A percentile compares a stretch with the other conserved stretches of the same genome.
phyloP scores from a whole-genome alignment of 2,888 invertebrate genomes.

The Carabus problematicus region DNA sequence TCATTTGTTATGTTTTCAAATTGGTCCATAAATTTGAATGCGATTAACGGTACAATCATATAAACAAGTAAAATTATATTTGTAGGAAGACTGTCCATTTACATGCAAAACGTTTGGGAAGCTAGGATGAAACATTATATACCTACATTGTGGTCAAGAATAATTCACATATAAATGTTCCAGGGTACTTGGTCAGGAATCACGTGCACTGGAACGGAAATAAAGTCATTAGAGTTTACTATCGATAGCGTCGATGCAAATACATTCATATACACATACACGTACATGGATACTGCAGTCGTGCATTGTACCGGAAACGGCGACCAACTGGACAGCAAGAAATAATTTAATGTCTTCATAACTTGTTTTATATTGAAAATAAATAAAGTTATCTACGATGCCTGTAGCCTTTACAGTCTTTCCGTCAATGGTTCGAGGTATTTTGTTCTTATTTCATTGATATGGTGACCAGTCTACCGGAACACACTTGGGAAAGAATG shows the following conservation, averaged over 20 bases:
- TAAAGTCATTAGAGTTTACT: slow-evolving; percentile 6
- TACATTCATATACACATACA: neutral
- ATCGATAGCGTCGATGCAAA: neutral
- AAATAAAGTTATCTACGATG: slow-evolving; percentile 8
- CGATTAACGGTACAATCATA: too few relatives aligned
- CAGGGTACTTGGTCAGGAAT: too few relatives aligned
- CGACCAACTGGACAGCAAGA: neutral
- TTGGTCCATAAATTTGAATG: too few relatives aligned
- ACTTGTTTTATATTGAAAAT: slow-evolving; percentile 24
- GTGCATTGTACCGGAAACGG: slow-evolving; percentile 18
- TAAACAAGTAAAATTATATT: too few relatives aligned
- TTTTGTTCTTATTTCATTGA: slow-evolving; percentile 9
- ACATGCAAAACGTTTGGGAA: too few relatives aligned
- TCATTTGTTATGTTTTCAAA: too few relatives aligned
- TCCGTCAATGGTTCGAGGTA: neutral
- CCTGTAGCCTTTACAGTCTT: too few relatives aligned
- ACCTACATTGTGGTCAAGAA: too few relatives aligned
- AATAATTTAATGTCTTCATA: slow-evolving; percentile 36
- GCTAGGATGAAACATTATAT: too few relatives aligned
- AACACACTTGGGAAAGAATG: neutral
- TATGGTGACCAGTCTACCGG: neutral
- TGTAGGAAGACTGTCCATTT: too few relatives aligned
- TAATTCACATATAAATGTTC: too few relatives aligned
- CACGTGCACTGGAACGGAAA: slow-evolving; percentile 2
- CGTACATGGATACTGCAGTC: too few relatives aligned